Evolutionary conservation across 2,888 invertebrate genomes (phyloP).

Genomic region (Tromatobia lineatoria): DNA sequence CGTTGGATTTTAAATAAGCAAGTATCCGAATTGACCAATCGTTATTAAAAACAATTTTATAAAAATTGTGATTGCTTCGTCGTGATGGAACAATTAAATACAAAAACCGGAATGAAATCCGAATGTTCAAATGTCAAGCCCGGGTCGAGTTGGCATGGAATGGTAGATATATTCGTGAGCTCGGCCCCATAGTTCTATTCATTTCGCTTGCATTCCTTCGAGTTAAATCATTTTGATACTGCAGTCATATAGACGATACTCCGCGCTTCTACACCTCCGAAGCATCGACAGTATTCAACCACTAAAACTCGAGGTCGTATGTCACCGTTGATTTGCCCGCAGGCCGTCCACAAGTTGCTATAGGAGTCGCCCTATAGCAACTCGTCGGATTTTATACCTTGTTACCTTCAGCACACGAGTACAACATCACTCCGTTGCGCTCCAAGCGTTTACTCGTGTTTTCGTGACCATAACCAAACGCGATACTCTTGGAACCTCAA

Average conservation of each 20-base stretch:
- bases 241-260: not conserved
- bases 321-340: slow-evolving; percentile 6
- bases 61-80: too few species aligned
- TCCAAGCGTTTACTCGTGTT: slow-evolving; percentile 4
- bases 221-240: slow-evolving; percentile 1
- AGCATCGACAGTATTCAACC: slow-evolving; percentile 7
- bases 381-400: slow-evolving; percentile 58
- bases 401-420: slow-evolving; percentile 23
- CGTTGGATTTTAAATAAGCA: too few species aligned
- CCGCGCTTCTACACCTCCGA: not conserved
- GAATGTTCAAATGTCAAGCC: too few species aligned
- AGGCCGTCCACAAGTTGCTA: slow-evolving; percentile 10
- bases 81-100: too few species aligned
- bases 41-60: too few species aligned
- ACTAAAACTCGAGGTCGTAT: slow-evolving; percentile 19
- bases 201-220: not conserved
- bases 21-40: too few species aligned
- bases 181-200: not conserved
- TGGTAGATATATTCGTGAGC: not conserved
- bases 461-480: not conserved
- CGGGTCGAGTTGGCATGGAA: too few species aligned
- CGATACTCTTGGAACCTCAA: not conserved
- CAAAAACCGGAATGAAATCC: too few species aligned
- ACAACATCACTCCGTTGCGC: not conserved
- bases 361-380: slow-evolving; percentile 42